A percentile compares a stretch with the other conserved stretches of the same genome.
Evolutionary conservation across 2,113 vertebrate species (phyloP).

Genomic region (Charina bottae): DNA sequence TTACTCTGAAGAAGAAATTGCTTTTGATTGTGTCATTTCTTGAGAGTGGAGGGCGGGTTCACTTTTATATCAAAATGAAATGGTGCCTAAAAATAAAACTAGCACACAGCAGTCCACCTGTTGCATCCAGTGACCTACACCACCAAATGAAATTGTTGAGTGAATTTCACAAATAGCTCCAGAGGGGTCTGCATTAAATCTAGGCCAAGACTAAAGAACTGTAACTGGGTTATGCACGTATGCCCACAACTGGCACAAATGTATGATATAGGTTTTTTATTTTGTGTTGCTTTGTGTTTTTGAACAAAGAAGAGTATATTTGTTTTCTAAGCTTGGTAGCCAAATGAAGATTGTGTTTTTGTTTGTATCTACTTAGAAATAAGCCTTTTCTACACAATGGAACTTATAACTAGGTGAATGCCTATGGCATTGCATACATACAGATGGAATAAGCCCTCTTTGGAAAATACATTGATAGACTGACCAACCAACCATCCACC

Average conservation of each 20-base stretch:
- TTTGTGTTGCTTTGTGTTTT: not conserved
- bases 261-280: not conserved
- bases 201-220: not conserved
- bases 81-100: conserved; percentile 29
- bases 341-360: not conserved
- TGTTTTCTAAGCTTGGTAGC: not conserved
- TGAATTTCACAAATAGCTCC: not conserved
- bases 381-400: not conserved
- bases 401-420: not conserved
- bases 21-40: conserved; percentile 73
- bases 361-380: not conserved
- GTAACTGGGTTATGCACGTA: not conserved
- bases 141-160: not conserved
- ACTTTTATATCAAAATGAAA: conserved; percentile 18
- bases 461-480: not conserved
- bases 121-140: not conserved
- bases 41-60: conserved; percentile 8
- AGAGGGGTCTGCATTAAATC: not conserved
- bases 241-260: not conserved
- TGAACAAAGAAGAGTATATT: not conserved
- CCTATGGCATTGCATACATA: not conserved
- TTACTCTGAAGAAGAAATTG: conserved; percentile 65
- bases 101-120: not conserved
- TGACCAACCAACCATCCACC: not conserved
- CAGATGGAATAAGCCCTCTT: not conserved